Conservation (phyloP, 2,797 vertebrate species). For the Passerculus sandwichensis region DNA sequence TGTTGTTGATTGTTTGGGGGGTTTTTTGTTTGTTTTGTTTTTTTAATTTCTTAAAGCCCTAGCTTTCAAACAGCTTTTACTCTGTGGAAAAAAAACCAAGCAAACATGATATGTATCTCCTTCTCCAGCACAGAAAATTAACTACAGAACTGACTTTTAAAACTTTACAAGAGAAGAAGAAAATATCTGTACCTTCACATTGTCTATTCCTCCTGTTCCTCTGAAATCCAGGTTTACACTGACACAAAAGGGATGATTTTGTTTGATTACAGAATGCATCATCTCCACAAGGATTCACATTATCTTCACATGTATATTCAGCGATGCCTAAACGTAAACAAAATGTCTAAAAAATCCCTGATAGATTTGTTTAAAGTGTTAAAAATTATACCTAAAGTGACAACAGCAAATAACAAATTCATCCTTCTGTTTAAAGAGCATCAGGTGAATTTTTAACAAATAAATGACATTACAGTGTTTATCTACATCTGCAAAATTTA, state of each 20-base stretch:
- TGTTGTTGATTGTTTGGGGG: not conserved
- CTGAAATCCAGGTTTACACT: conserved; percentile 94
- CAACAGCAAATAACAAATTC: not conserved
- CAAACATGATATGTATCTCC: not conserved
- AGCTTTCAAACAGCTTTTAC: not conserved
- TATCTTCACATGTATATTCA: conserved; percentile 91
- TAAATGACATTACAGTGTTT: not conserved
- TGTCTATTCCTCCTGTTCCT: conserved; percentile 88
- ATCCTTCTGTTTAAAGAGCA: not conserved
- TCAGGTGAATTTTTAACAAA: not conserved
- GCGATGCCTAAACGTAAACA: conserved; percentile 76
- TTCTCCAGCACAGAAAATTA: not conserved
- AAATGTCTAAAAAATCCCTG: not conserved
- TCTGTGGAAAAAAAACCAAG: not conserved
- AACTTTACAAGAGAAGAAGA: not conserved
- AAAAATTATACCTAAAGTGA: not conserved
- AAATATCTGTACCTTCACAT: conserved; percentile 89
- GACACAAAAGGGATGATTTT: conserved; percentile 87
- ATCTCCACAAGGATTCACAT: conserved; percentile 93
- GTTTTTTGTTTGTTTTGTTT: not conserved
- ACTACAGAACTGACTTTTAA: not conserved
- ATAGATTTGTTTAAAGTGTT: not conserved
- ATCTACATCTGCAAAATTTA: not conserved
- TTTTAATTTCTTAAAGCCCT: not conserved
- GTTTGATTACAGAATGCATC: conserved; percentile 95